These are phyloP conservation scores for Pycnomerus fuliginosus DNA, from an alignment of 2,888 invertebrate genomes.

Conservation along the genomic window DNA sequence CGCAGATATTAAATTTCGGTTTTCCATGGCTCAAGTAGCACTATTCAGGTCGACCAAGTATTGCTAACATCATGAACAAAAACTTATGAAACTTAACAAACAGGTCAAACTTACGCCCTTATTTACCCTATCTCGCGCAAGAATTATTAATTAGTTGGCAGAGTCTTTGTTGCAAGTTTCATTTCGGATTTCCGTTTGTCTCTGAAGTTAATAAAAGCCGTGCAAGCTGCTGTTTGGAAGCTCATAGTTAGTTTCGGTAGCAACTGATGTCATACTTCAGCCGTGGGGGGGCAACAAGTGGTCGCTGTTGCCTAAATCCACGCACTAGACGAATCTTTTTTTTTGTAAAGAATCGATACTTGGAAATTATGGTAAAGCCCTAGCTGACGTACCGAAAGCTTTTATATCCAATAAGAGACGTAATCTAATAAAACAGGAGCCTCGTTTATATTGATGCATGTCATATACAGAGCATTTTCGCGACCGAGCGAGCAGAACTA, in stretches of 20 bases:
- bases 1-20: too few relatives aligned
- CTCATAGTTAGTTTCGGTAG: constrained; percentile 17
- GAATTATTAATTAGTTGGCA: too few relatives aligned
- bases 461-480: constrained; percentile 13
- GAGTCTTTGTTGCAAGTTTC: too few relatives aligned
- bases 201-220: constrained; percentile 14
- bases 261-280: constrained; percentile 16
- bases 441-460: constrained; percentile 8
- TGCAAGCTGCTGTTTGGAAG: constrained; percentile 10
- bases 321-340: constrained; percentile 5
- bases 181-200: too few relatives aligned
- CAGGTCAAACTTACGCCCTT: too few relatives aligned
- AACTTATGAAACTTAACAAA: too few relatives aligned
- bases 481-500: background rate
- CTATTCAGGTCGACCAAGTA: too few relatives aligned
- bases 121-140: too few relatives aligned
- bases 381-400: background rate
- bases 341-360: constrained; percentile 8
- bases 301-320: constrained; percentile 15
- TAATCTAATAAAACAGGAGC: constrained; percentile 14
- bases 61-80: too few relatives aligned
- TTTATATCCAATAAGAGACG: constrained; percentile 9
- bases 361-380: constrained; percentile 5
- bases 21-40: too few relatives aligned
- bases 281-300: constrained; percentile 22